Evolutionary conservation across 2,113 vertebrate genomes (phyloP).

Genomic region (Corythoichthys haematopterus): DNA sequence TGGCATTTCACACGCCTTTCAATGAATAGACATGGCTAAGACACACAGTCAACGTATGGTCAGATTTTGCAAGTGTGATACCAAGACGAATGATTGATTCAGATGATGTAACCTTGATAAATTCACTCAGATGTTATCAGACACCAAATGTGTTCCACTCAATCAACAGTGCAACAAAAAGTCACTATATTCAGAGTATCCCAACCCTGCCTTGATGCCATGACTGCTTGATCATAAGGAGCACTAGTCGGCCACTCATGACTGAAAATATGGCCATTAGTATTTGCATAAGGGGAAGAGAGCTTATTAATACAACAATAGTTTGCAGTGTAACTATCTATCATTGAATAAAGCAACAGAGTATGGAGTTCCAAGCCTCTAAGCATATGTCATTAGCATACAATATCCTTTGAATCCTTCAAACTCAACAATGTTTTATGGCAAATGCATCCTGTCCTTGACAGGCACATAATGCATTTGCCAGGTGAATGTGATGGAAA

Average conservation of each 20-base stretch:
- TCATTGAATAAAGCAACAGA: conserved; percentile 15
- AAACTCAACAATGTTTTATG: conserved; percentile 54
- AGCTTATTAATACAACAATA: conserved; percentile 15
- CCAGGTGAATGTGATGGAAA: conserved; percentile 58
- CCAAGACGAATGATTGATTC: conserved; percentile 38
- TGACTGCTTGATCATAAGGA: background rate
- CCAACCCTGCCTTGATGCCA: background rate
- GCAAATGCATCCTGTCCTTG: conserved; percentile 58
- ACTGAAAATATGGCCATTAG: background rate
- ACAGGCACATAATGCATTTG: conserved; percentile 65
- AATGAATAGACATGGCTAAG: conserved; percentile 49
- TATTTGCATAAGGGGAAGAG: background rate
- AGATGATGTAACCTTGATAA: conserved; percentile 38
- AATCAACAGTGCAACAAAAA: conserved; percentile 1
- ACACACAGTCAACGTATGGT: background rate
- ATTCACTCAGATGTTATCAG: conserved; percentile 36
- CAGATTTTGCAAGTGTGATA: background rate
- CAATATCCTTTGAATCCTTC: conserved; percentile 45
- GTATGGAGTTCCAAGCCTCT: conserved; percentile 40
- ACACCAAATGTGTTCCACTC: conserved; percentile 22
- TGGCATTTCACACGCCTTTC: conserved; percentile 30
- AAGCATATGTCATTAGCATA: conserved; percentile 51
- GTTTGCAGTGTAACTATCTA: conserved; percentile 9
- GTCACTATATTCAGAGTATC: background rate
- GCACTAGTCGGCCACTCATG: conserved; percentile 7